Base-by-base conservation (phyloP, 2,113 vertebrate species). In the Copsychus sechellarum region DNA sequence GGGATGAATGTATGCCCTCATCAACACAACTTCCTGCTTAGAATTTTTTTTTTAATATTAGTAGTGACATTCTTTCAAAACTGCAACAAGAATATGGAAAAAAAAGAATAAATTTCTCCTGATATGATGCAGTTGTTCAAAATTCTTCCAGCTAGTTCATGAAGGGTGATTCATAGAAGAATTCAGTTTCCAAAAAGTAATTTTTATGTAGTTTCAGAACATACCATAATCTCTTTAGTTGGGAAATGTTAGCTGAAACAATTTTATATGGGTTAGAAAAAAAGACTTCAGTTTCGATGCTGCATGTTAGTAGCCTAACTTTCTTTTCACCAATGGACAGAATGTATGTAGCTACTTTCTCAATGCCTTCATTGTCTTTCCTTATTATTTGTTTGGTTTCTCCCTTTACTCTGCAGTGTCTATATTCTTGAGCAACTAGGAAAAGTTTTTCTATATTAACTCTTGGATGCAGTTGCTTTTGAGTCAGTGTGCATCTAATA, bases 311-410 rank as follows among this genome's bases (percentile, higher is more conserved):
- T 34, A 77, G 22, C 58, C 26, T 67, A 28, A 51, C 4, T 16
- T 56, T 51, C 86, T 77, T 79, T 61, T 16, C 7, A 33, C 8
- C 11, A 25, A 0, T 78, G 8, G 13, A 8, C 17, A 48, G 38
- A 86, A 73, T 1, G 14, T 50, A 18, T 0, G 4, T 51, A 38
- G 24, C 29, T 73, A 22, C 31, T 73, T 84, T 78, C 18, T 62
- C 1, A 2, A 18, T 54, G 31, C 19, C 13, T 2, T 90, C 1
- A 0, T 40, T 78, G 20, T 58, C 47, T n/a, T 73, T 73, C 6
- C 4, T 72, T 60, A 15, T 45, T 31, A 14, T 73, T 77, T 69
- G 1, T 40, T 89, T n/a, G 2, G 7, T 73, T 83, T 78, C 6
- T 81, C 40, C 8, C 17, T 60, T 72, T 72, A 43, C 45, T 19